Percentiles rank a stretch among this genome's conserved stretches.
Conservation (phyloP, 2,113 vertebrate species). For the Esox niger region DNA sequence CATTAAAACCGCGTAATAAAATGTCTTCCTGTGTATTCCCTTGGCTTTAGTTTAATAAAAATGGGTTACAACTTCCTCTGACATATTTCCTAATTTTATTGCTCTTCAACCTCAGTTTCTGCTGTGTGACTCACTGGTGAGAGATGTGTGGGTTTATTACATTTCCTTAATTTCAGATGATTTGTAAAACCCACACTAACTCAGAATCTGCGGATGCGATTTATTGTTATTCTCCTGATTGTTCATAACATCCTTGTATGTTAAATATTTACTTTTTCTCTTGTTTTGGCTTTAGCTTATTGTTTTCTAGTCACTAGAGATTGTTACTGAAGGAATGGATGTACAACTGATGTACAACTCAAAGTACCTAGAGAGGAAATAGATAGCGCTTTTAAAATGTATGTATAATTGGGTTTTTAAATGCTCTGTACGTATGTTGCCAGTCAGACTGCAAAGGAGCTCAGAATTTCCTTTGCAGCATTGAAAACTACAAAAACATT, state of each 20-base stretch:
- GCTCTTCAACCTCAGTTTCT: conserved; percentile 13
- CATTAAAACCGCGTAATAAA: conserved; percentile 52
- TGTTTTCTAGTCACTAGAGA: neutral
- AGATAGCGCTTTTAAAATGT: too few species aligned
- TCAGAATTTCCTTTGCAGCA: too few species aligned
- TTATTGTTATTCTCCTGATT: conserved; percentile 14
- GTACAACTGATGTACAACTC: too few species aligned
- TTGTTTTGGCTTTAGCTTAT: neutral
- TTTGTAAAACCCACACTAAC: conserved; percentile 20
- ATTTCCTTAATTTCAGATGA: conserved; percentile 35
- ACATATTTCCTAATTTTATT: conserved; percentile 10
- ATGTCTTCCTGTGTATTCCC: conserved; percentile 31
- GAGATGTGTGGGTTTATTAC: conserved; percentile 25
- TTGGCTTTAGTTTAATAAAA: conserved; percentile 50
- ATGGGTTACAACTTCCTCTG: conserved; percentile 3
- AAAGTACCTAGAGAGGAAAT: too few species aligned
- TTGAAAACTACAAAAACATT: too few species aligned
- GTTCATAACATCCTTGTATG: too few species aligned
- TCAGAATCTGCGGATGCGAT: conserved; percentile 14
- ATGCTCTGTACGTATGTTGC: too few species aligned
- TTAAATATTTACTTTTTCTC: too few species aligned
- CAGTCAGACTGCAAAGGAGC: too few species aligned
- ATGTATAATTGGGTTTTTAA: too few species aligned
- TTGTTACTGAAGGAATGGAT: neutral
- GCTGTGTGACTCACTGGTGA: conserved; percentile 29